Conservation (phyloP, 2,888 invertebrate genomes). For the Stramonita haemastoma region DNA sequence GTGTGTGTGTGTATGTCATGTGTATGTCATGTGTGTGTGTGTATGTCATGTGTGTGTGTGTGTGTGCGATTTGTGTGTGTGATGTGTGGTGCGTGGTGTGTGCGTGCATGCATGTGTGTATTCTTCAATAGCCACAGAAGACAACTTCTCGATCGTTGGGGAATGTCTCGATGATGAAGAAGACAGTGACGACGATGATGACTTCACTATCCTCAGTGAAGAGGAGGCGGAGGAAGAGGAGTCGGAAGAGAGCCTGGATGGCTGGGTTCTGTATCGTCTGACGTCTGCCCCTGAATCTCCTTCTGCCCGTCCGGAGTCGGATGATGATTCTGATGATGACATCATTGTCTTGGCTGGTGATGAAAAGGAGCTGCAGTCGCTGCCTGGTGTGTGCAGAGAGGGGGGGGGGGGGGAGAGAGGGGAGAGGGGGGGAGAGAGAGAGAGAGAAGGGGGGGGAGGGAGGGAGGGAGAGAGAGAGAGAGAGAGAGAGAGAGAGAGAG, state of each 20-base stretch:
- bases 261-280: slow-evolving; percentile 29
- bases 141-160: not conserved
- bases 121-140: not conserved
- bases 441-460: too few relatives aligned
- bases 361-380: slow-evolving; percentile 45
- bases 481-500: too few relatives aligned
- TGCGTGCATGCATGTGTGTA: not conserved
- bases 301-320: not conserved
- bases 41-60: too few relatives aligned
- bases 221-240: not conserved
- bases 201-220: slow-evolving; percentile 29
- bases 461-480: too few relatives aligned
- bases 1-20: too few relatives aligned
- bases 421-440: too few relatives aligned
- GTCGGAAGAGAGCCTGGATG: not conserved
- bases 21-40: too few relatives aligned
- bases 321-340: slow-evolving; percentile 51
- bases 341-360: slow-evolving; percentile 50
- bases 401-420: too few relatives aligned
- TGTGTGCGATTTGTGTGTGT: too few relatives aligned
- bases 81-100: too few relatives aligned
- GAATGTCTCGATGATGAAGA: not conserved
- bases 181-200: slow-evolving; percentile 28
- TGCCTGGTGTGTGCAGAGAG: not conserved
- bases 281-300: not conserved